Evolutionary conservation across 2,888 invertebrate genomes (phyloP).

Genomic region (Tipula lateralis): DNA sequence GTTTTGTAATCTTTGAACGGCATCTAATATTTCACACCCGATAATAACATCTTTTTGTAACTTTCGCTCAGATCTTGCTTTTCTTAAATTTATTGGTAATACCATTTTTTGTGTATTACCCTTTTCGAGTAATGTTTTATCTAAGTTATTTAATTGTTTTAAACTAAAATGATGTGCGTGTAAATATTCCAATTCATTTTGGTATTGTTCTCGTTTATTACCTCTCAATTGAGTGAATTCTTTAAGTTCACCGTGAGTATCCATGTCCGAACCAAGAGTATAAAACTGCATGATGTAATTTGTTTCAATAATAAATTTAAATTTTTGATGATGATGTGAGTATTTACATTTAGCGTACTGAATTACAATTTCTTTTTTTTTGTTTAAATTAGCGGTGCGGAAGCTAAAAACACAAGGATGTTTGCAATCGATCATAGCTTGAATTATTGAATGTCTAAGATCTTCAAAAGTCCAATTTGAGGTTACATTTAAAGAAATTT

Average conservation of each 20-base stretch:
- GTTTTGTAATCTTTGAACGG: too few species aligned
- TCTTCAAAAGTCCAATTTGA: background rate
- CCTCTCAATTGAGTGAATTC: background rate
- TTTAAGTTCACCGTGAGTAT: background rate
- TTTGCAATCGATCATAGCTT: background rate
- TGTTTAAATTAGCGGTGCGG: background rate
- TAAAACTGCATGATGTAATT: background rate
- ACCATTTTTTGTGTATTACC: background rate
- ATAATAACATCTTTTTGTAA: background rate
- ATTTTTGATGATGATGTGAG: background rate
- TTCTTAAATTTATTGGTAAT: background rate
- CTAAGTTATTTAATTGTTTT: background rate
- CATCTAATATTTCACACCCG: too few species aligned
- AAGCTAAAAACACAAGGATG: background rate
- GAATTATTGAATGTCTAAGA: background rate
- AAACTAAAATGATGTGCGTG: background rate
- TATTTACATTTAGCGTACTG: background rate
- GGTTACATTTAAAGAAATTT: background rate
- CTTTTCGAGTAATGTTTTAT: background rate
- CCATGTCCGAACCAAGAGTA: background rate
- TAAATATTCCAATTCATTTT: background rate
- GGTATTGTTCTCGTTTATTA: background rate
- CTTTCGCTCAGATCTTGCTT: background rate
- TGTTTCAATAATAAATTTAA: background rate
- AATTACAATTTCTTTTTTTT: background rate